A percentile compares a stretch with the other conserved stretches of the same genome.
Conservation (phyloP, 2,113 vertebrate genomes). For the Mobula birostris region DNA sequence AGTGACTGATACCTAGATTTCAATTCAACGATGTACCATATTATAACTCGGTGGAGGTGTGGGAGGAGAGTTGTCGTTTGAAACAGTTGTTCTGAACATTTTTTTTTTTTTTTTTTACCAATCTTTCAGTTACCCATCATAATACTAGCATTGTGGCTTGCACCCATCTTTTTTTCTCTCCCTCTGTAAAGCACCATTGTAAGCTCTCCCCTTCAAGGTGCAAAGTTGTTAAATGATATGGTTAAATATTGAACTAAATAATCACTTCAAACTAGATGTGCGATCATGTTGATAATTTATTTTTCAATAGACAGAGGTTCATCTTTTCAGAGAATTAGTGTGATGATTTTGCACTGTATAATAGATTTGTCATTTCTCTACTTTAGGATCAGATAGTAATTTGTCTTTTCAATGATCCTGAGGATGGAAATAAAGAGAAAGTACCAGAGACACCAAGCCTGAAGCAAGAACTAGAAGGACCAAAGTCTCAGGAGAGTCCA, state of each 20-base stretch:
- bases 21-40: not conserved
- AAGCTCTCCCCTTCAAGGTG: not conserved
- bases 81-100: not conserved
- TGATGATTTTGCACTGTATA: not conserved
- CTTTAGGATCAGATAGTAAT: slow-evolving; percentile 21
- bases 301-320: not conserved
- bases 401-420: slow-evolving; percentile 13
- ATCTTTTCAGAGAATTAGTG: not conserved
- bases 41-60: not conserved
- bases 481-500: not conserved
- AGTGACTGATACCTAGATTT: not conserved
- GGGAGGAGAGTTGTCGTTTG: too few relatives aligned
- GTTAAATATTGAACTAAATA: not conserved
- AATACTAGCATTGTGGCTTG: not conserved
- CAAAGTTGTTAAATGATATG: not conserved
- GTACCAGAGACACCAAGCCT: not conserved
- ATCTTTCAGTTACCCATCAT: not conserved
- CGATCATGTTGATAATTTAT: not conserved
- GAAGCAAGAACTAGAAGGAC: not conserved
- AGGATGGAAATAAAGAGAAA: not conserved
- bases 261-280: not conserved
- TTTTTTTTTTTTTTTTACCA: not conserved
- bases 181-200: not conserved
- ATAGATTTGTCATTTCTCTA: not conserved
- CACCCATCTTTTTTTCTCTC: not conserved